These are phyloP conservation scores for Drosophila prosaltans DNA, from an alignment of 1,140 invertebrate genomes.

Conservation along the genomic window DNA sequence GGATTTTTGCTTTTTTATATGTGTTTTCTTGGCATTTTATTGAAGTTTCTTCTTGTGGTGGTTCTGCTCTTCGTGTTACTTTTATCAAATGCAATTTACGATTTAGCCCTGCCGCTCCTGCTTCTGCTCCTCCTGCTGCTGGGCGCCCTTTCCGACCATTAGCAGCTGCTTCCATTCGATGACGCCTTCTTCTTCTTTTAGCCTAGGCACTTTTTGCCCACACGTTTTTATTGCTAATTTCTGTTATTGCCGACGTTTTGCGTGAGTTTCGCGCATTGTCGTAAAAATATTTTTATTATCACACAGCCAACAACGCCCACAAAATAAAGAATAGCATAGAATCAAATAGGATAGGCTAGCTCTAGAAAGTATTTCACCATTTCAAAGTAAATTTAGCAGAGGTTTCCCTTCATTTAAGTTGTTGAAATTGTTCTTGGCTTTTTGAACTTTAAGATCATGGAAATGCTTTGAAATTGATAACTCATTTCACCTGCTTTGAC, in stretches of 20 bases:
- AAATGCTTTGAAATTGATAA: constrained; percentile 3
- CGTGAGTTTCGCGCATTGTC: constrained; percentile 64
- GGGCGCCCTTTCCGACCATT: constrained; percentile 11
- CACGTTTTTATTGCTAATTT: constrained; percentile 77
- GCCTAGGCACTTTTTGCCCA: constrained; percentile 52
- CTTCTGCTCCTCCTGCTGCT: too few species aligned
- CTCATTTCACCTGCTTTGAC: not conserved
- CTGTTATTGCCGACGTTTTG: constrained; percentile 72
- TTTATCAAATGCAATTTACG: constrained; percentile 63
- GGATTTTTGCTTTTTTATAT: not conserved
- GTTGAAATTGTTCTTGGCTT: not conserved
- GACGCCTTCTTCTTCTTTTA: constrained; percentile 24
- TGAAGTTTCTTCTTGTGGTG: constrained; percentile 32
- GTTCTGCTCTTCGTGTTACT: constrained; percentile 17
- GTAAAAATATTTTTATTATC: constrained; percentile 81
- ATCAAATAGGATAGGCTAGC: not conserved
- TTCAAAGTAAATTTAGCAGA: not conserved
- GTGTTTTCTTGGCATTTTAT: constrained; percentile 38
- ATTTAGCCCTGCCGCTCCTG: constrained; percentile 6
- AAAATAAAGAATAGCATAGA: not conserved
- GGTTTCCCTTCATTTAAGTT: constrained; percentile 8
- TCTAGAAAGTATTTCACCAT: constrained; percentile 45
- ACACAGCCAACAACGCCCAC: constrained; percentile 3
- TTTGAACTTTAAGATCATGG: constrained; percentile 4
- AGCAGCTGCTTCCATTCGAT: constrained; percentile 26